Percentiles rank a stretch among this genome's conserved stretches.
phyloP scores from a whole-genome alignment of 2,797 vertebrate species.

The Lepus oiostolus region DNA sequence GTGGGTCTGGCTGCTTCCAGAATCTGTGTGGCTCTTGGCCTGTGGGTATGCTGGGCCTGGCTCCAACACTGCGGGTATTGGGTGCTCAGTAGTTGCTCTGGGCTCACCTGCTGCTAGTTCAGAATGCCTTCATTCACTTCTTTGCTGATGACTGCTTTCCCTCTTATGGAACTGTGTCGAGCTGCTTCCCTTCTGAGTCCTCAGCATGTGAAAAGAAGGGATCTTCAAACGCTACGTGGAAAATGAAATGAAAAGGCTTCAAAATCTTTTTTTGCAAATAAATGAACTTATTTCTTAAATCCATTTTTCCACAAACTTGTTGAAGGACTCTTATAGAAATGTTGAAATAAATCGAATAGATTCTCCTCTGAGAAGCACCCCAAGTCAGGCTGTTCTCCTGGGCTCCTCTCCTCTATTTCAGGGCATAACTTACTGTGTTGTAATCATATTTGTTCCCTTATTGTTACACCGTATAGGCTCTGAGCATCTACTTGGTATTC shows the following conservation, averaged over 20 bases:
- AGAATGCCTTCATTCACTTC: background rate
- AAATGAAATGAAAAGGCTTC: too few species aligned
- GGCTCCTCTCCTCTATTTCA: background rate
- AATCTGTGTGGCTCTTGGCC: background rate
- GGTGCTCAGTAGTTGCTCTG: background rate
- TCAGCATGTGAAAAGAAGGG: too few species aligned
- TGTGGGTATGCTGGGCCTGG: fast-evolving
- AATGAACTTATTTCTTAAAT: too few species aligned
- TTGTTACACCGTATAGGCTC: background rate
- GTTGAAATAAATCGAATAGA: background rate
- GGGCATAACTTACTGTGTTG: too few species aligned
- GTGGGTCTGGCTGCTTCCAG: background rate
- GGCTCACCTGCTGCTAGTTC: background rate
- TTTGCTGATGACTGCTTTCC: background rate
- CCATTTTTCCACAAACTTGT: too few species aligned
- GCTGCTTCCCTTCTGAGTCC: background rate
- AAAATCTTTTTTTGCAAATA: too few species aligned
- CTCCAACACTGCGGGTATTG: background rate
- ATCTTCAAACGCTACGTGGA: background rate
- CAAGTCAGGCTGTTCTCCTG: background rate
- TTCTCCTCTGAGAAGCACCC: background rate
- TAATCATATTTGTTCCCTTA: background rate
- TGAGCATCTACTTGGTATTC: background rate
- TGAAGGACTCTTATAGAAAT: background rate
- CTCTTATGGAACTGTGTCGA: background rate